Conservation (phyloP, 2,888 invertebrate species). For the Salticus scenicus region DNA sequence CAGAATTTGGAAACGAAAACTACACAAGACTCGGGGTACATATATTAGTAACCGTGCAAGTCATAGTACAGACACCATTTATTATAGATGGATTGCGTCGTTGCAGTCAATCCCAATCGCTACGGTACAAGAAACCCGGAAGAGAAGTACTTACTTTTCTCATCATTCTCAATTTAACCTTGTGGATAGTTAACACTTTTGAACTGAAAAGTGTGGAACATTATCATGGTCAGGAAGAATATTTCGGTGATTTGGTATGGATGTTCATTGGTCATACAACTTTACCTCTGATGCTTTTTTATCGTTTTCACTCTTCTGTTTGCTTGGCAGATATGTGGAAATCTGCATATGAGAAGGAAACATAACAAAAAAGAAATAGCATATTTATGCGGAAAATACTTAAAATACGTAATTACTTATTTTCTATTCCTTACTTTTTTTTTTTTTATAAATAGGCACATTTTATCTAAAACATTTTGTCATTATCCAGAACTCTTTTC, state of each 20-base stretch:
- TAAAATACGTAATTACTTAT: background rate
- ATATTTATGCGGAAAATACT: background rate
- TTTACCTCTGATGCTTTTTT: slow-evolving; percentile 85
- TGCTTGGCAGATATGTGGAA: slow-evolving; percentile 88
- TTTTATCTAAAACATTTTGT: no score
- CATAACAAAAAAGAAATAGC: slow-evolving; percentile 4
- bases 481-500: no score
- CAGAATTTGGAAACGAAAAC: slow-evolving; percentile 54
- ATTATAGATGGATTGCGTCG: slow-evolving; percentile 84
- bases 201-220: slow-evolving; percentile 80
- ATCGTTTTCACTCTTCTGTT: slow-evolving; percentile 86
- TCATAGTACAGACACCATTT: slow-evolving; percentile 84
- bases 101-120: slow-evolving; percentile 82
- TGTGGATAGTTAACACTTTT: slow-evolving; percentile 87
- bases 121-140: slow-evolving; percentile 83
- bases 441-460: no score
- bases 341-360: slow-evolving; percentile 82
- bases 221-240: slow-evolving; percentile 80
- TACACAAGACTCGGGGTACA: slow-evolving; percentile 60
- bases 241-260: slow-evolving; percentile 84
- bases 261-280: slow-evolving; percentile 84
- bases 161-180: slow-evolving; percentile 84
- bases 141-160: slow-evolving; percentile 86
- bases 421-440: background rate
- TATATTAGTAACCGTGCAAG: slow-evolving; percentile 79